Conservation (phyloP, 2,888 invertebrate species). For the Melipona bicolor region DNA sequence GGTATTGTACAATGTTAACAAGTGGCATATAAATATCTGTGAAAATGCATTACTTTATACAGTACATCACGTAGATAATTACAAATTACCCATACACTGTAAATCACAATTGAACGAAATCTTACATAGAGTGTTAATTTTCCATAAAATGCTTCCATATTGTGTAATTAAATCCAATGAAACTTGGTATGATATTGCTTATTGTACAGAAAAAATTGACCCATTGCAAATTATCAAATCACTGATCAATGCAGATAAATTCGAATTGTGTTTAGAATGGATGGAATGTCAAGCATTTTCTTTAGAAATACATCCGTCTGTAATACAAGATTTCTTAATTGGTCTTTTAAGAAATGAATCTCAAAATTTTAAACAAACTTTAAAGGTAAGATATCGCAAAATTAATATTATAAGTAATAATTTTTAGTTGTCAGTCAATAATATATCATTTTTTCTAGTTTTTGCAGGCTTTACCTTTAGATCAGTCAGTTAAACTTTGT, state of each 20-base stretch:
- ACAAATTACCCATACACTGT: slow-evolving; percentile 75
- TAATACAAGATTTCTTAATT: slow-evolving; percentile 86
- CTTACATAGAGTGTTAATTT: slow-evolving; percentile 77
- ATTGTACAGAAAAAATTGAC: slow-evolving; percentile 83
- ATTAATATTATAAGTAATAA: neutral
- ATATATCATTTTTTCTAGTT: slow-evolving; percentile 82
- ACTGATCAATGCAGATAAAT: slow-evolving; percentile 86
- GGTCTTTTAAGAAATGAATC: slow-evolving; percentile 85
- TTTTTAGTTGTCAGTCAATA: neutral
- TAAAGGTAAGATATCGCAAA: slow-evolving; percentile 70
- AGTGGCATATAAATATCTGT: slow-evolving; percentile 78
- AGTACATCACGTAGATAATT: slow-evolving; percentile 72
- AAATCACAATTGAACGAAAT: slow-evolving; percentile 75
- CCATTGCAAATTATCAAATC: slow-evolving; percentile 86
- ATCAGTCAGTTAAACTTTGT: slow-evolving; percentile 87
- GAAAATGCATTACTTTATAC: slow-evolving; percentile 75
- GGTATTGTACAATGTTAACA: slow-evolving; percentile 75
- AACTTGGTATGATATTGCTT: slow-evolving; percentile 77
- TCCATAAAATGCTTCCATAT: slow-evolving; percentile 79
- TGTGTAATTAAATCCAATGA: slow-evolving; percentile 66
- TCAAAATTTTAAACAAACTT: slow-evolving; percentile 76
- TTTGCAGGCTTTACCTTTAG: slow-evolving; percentile 86
- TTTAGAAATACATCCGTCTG: slow-evolving; percentile 86
- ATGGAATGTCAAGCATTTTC: slow-evolving; percentile 87
- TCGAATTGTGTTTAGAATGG: slow-evolving; percentile 89